Evolutionary conservation across 2,797 vertebrate species (phyloP).

Genomic region (Labeo calbasu): DNA sequence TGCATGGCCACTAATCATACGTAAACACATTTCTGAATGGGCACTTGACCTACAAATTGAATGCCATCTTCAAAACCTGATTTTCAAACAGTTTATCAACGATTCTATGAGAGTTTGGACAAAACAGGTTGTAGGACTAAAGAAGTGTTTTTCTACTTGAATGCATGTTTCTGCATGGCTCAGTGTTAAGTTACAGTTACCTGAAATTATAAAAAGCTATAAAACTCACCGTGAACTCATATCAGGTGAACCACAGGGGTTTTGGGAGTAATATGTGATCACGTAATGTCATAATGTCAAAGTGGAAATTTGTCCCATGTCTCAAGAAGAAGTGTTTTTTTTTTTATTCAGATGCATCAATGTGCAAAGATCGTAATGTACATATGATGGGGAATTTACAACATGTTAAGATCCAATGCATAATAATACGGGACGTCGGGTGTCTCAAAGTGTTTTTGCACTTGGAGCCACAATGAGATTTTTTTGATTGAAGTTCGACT

Average conservation of each 20-base stretch:
- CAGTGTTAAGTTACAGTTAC: not conserved
- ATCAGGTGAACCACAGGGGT: not conserved
- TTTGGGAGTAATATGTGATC: not conserved
- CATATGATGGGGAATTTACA: not conserved
- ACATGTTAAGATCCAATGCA: not conserved
- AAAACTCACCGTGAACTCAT: not conserved
- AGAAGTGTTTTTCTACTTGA: not conserved
- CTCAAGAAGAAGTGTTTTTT: not conserved
- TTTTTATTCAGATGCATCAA: not conserved
- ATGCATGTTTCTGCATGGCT: not conserved
- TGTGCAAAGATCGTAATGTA: not conserved
- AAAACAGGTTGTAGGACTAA: not conserved
- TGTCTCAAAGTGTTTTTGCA: constrained; percentile 66
- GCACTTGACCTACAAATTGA: not conserved
- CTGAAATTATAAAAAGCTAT: not conserved
- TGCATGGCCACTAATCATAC: not conserved
- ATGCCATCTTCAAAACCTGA: not conserved
- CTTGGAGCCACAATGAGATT: constrained; percentile 57
- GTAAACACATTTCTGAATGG: not conserved
- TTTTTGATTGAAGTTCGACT: constrained; percentile 69
- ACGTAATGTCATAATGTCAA: not conserved
- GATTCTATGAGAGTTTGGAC: not conserved
- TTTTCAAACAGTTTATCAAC: not conserved
- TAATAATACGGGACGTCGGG: constrained; percentile 42
- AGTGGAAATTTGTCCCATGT: not conserved